Conservation (phyloP, 1,140 invertebrate genomes). For the Heliothis subflexa region DNA sequence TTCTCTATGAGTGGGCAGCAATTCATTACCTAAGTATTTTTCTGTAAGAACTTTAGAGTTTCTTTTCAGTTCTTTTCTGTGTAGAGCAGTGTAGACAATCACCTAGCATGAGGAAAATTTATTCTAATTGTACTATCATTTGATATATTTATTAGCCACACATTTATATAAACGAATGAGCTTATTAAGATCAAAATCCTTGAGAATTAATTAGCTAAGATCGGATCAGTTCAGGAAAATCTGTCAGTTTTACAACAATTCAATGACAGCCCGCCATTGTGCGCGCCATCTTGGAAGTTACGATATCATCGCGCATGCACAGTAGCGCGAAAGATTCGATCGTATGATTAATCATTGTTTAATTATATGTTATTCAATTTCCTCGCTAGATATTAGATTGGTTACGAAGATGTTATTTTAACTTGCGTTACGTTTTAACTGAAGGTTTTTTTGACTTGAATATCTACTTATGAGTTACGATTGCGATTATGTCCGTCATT, state of each 20-base stretch:
- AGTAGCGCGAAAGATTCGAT: conserved; percentile 17
- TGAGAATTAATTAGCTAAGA: conserved; percentile 40
- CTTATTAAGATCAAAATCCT: conserved; percentile 24
- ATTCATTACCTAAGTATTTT: too few relatives aligned
- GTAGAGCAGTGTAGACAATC: neutral
- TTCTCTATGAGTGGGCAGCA: too few relatives aligned
- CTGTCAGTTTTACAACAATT: conserved; percentile 42
- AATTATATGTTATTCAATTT: conserved; percentile 50
- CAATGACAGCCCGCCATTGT: conserved; percentile 33
- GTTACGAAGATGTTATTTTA: conserved; percentile 10
- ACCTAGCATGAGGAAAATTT: neutral
- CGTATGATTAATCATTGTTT: conserved; percentile 25
- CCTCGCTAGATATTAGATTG: conserved; percentile 32
- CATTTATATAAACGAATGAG: neutral
- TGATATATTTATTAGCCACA: neutral
- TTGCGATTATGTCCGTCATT: neutral
- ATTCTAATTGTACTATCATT: neutral
- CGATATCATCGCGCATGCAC: conserved; percentile 27
- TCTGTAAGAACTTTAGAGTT: too few relatives aligned
- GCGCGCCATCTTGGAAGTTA: conserved; percentile 24
- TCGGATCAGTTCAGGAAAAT: conserved; percentile 40
- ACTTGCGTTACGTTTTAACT: conserved; percentile 13
- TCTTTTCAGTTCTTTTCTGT: too few relatives aligned
- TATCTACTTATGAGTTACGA: conserved; percentile 15
- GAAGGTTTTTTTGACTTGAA: conserved; percentile 1